A percentile compares a stretch with the other conserved stretches of the same genome.
Conservation (phyloP, 2,888 invertebrate genomes). For the Criorhina ranunculi region DNA sequence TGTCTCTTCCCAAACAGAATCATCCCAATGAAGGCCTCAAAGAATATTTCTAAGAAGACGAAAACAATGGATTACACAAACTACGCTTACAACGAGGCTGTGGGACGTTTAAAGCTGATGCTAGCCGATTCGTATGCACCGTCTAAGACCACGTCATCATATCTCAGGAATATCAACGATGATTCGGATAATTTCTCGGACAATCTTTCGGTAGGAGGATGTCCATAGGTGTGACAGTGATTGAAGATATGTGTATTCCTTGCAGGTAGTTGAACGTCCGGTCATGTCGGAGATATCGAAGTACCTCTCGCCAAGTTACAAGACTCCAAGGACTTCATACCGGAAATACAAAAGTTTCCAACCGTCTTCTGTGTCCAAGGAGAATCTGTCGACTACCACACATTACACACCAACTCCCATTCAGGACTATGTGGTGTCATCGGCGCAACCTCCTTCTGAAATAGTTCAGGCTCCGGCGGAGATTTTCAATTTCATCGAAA, state of each 20-base stretch:
- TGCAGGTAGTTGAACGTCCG: conserved; percentile 83
- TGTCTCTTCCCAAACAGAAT: conserved; percentile 78
- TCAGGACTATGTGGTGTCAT: conserved; percentile 70
- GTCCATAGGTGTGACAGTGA: no score
- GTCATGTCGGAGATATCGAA: conserved; percentile 84
- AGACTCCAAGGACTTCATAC: conserved; percentile 77
- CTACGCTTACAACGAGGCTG: conserved; percentile 93
- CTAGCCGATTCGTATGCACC: conserved; percentile 91
- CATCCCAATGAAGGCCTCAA: conserved; percentile 83
- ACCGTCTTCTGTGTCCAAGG: conserved; percentile 80
- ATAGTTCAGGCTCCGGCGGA: conserved; percentile 87
- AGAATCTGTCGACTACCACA: conserved; percentile 79
- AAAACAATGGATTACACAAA: conserved; percentile 91
- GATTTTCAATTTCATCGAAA: conserved; percentile 91
- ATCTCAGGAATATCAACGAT: conserved; percentile 83
- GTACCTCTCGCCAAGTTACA: conserved; percentile 83
- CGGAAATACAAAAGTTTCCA: conserved; percentile 74
- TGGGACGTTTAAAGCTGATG: conserved; percentile 90
- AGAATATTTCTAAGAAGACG: conserved; percentile 82
- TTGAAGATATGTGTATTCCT: neutral
- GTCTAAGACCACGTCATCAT: conserved; percentile 80
- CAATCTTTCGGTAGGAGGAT: conserved; percentile 82
- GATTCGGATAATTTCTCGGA: conserved; percentile 87
- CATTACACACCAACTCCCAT: conserved; percentile 80
- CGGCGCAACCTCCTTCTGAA: conserved; percentile 82